Evolutionary conservation across 1,140 invertebrate genomes (phyloP).

Genomic region (Ceratosolen fusciceps): DNA sequence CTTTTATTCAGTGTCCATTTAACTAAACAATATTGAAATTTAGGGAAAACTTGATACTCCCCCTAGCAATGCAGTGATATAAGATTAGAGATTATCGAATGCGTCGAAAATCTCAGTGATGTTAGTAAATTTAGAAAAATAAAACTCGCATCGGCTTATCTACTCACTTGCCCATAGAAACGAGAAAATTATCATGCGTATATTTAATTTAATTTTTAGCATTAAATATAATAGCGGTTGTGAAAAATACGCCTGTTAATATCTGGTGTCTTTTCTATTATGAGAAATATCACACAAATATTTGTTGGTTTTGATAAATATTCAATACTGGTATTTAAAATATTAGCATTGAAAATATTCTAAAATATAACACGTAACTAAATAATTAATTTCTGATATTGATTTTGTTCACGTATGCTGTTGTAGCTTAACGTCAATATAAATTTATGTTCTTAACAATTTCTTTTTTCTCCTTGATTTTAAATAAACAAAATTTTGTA

Average conservation of each 20-base stretch:
- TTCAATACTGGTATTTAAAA: neutral
- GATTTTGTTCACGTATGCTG: slow-evolving; percentile 5
- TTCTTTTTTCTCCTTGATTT: slow-evolving; percentile 14
- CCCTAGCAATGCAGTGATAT: slow-evolving; percentile 43
- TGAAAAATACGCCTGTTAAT: slow-evolving; percentile 12
- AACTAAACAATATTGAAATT: slow-evolving; percentile 21
- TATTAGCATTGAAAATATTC: neutral
- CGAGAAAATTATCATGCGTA: slow-evolving; percentile 34
- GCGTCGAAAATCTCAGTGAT: slow-evolving; percentile 26
- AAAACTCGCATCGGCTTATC: slow-evolving; percentile 45
- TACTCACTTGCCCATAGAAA: slow-evolving; percentile 29
- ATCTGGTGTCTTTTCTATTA: slow-evolving; percentile 27
- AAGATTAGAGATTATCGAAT: slow-evolving; percentile 25
- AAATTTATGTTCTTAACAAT: slow-evolving; percentile 7
- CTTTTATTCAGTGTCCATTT: slow-evolving; percentile 43
- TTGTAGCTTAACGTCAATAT: neutral
- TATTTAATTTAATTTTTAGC: slow-evolving; percentile 42
- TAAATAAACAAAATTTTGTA: neutral
- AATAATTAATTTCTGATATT: slow-evolving; percentile 13
- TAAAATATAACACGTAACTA: neutral
- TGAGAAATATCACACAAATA: slow-evolving; percentile 1
- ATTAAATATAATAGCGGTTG: slow-evolving; percentile 36
- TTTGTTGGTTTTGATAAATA: neutral
- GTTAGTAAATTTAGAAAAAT: slow-evolving; percentile 34
- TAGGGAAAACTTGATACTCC: slow-evolving; percentile 31